Percentiles rank a stretch among this genome's conserved stretches.
These are phyloP conservation scores for Ardeotis arabs DNA, from an alignment of 2,113 vertebrate genomes.

Conservation along the genomic window DNA sequence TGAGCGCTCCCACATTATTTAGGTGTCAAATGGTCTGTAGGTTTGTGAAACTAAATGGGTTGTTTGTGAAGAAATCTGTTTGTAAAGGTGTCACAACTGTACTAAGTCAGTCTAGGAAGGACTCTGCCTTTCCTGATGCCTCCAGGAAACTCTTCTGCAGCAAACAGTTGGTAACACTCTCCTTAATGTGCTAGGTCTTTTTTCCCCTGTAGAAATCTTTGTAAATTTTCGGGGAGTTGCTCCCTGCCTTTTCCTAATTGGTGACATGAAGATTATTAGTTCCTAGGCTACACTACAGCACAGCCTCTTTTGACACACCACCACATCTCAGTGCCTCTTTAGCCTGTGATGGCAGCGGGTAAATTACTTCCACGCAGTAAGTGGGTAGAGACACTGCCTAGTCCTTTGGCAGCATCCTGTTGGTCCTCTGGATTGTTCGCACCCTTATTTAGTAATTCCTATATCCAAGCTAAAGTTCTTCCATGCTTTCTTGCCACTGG, in stretches of 20 bases:
- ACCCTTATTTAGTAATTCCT: background rate
- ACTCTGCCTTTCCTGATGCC: background rate
- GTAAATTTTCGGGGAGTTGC: background rate
- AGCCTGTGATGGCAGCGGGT: background rate
- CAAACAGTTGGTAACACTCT: background rate
- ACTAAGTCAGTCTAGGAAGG: background rate
- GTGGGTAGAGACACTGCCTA: background rate
- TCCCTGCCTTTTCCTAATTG: background rate
- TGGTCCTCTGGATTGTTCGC: background rate
- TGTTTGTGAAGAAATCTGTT: background rate
- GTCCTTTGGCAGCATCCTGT: background rate
- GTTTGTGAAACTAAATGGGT: background rate
- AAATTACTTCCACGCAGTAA: background rate
- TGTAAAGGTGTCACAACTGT: background rate
- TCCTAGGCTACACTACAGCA: background rate
- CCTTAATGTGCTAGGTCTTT: background rate
- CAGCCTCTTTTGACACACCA: background rate
- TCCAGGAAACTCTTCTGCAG: background rate
- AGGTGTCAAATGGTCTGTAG: background rate
- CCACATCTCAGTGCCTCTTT: accelerated
- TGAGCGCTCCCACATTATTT: background rate
- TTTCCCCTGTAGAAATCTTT: background rate
- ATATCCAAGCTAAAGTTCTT: background rate
- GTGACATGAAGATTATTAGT: background rate
- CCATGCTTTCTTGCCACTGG: background rate